A percentile compares a stretch with the other conserved stretches of the same genome.
Evolutionary conservation across 2,113 vertebrate species (phyloP).

Genomic region (Engystomops pustulosus): DNA sequence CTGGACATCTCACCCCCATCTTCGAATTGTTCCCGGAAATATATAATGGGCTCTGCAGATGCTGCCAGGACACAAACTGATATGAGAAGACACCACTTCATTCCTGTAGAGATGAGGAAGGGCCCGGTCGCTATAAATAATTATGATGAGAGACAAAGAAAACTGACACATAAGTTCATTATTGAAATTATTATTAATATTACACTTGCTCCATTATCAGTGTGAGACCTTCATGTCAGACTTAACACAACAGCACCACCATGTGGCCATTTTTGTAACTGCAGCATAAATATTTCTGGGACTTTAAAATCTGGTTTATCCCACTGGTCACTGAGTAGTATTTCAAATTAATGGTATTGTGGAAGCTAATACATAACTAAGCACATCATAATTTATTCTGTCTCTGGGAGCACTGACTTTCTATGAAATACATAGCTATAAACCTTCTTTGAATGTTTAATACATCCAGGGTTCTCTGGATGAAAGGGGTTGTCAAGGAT

Average conservation of each 20-base stretch:
- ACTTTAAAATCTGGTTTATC: background rate
- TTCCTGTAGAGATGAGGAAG: slow-evolving; percentile 58
- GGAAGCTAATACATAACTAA: no score
- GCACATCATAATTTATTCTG: background rate
- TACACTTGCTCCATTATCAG: no score
- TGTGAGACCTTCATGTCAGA: no score
- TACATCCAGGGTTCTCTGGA: no score
- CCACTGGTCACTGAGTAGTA: background rate
- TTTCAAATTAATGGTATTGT: no score
- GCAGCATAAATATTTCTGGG: background rate
- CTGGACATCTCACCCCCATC: slow-evolving; percentile 77
- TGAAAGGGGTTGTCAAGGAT: no score
- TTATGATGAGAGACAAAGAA: background rate
- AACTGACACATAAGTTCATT: background rate
- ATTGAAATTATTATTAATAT: no score
- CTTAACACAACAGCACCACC: slow-evolving; percentile 7
- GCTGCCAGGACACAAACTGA: slow-evolving; percentile 65
- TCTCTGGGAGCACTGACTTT: background rate
- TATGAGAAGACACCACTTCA: slow-evolving; percentile 71
- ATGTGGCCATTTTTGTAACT: background rate
- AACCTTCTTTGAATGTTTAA: no score
- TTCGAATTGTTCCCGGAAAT: slow-evolving; percentile 83
- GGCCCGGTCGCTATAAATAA: background rate
- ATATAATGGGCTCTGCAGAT: slow-evolving; percentile 71
- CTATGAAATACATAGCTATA: background rate